Percentiles rank a stretch among this genome's conserved stretches.
These are phyloP conservation scores for Dendropsophus ebraccatus DNA, from an alignment of 2,113 vertebrate species.

Conservation along the genomic window DNA sequence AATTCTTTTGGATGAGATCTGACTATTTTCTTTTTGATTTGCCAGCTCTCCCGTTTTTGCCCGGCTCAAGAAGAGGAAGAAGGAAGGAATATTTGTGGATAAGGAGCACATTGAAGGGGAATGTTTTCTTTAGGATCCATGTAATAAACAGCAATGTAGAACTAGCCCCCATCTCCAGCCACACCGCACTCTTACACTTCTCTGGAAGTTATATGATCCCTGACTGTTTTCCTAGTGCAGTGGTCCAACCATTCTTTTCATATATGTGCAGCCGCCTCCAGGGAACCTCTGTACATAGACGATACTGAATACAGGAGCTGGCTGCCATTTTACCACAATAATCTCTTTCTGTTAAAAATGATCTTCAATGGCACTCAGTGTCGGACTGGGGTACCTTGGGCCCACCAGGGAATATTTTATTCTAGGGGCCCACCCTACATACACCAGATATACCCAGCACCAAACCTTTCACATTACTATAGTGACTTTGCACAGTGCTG, in stretches of 20 bases:
- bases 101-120: constrained; percentile 11
- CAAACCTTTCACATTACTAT: no score
- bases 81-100: not conserved
- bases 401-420: no score
- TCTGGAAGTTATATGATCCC: constrained; percentile 21
- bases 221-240: not conserved
- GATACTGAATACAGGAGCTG: not conserved
- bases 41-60: constrained; percentile 18
- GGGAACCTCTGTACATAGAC: not conserved
- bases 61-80: not conserved
- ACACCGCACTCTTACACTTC: constrained; percentile 6
- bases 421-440: no score
- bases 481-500: no score
- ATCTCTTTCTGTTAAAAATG: not conserved
- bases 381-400: no score
- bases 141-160: constrained; percentile 31
- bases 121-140: constrained; percentile 28
- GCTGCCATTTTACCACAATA: not conserved
- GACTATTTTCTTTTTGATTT: constrained; percentile 37
- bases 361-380: not conserved
- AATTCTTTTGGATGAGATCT: constrained; percentile 44
- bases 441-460: no score
- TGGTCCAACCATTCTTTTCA: constrained; percentile 31
- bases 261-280: not conserved
- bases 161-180: constrained; percentile 8